Percentiles rank a stretch among this genome's conserved stretches.
These are phyloP conservation scores for Procambarus virginalis DNA, from an alignment of 1,140 invertebrate genomes.

Conservation along the genomic window DNA sequence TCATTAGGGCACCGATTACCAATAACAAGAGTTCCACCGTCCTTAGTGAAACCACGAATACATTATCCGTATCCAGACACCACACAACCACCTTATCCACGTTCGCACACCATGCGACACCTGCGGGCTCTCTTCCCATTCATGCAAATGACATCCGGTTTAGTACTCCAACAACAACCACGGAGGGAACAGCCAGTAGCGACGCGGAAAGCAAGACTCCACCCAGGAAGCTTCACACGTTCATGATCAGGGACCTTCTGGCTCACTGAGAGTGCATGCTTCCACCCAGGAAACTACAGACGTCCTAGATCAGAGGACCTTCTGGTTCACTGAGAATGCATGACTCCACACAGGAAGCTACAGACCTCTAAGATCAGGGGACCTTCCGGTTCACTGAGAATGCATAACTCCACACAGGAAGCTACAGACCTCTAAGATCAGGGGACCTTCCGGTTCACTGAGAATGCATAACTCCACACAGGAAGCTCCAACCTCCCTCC, in stretches of 20 bases:
- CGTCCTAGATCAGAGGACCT: too few species aligned
- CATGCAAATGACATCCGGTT: too few species aligned
- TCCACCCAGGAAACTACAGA: too few species aligned
- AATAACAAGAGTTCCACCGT: not conserved
- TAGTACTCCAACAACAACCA: too few species aligned
- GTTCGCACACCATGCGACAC: too few species aligned
- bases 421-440: conserved; percentile 3
- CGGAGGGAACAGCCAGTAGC: not conserved
- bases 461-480: not conserved
- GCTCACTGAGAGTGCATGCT: not conserved
- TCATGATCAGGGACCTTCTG: conserved; percentile 25
- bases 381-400: not conserved
- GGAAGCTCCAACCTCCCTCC: conserved; percentile 2
- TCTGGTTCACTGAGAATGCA: too few species aligned
- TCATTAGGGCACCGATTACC: not conserved
- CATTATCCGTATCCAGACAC: too few species aligned
- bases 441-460: conserved; percentile 6
- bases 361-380: too few species aligned
- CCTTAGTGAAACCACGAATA: too few species aligned
- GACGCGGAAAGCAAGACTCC: not conserved
- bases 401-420: not conserved
- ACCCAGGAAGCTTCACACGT: conserved; percentile 3
- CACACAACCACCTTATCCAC: too few species aligned
- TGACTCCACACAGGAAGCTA: too few species aligned
- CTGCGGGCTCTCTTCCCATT: too few species aligned